Percentiles rank a stretch among this genome's conserved stretches.
These are phyloP conservation scores for Cisticola juncidis DNA, from an alignment of 2,113 vertebrate species.

Conservation along the genomic window DNA sequence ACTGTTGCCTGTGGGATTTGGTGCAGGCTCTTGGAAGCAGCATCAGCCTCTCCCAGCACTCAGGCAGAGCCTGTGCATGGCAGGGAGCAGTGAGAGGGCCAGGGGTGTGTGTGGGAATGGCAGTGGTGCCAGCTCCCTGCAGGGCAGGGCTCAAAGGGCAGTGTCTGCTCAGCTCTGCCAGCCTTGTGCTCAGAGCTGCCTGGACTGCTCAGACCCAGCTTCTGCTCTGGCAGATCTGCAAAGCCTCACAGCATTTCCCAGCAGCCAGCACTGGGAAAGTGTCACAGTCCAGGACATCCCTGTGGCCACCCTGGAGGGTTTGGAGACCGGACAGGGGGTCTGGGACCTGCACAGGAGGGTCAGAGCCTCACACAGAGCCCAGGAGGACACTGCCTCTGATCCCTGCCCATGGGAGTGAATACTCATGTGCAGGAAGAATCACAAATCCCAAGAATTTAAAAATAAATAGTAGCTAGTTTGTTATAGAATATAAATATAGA, in stretches of 20 bases:
- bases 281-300: too few species aligned
- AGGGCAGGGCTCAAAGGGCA: background rate
- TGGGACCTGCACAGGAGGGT: too few species aligned
- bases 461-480: too few species aligned
- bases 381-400: too few species aligned
- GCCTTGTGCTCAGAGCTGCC: background rate
- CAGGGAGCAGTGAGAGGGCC: background rate
- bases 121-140: background rate
- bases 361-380: too few species aligned
- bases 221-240: background rate
- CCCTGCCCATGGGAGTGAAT: too few species aligned
- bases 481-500: too few species aligned
- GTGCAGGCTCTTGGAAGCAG: background rate
- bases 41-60: background rate
- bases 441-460: too few species aligned
- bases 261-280: accelerated
- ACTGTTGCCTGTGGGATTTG: background rate
- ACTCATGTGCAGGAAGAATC: too few species aligned
- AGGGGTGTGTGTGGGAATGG: background rate
- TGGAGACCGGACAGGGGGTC: too few species aligned
- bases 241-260: background rate
- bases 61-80: background rate
- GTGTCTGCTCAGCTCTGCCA: background rate
- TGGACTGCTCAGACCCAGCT: background rate
- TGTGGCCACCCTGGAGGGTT: too few species aligned